Evolutionary conservation across 2,888 invertebrate genomes (phyloP).

Genomic region (Eremobia ochroleuca): DNA sequence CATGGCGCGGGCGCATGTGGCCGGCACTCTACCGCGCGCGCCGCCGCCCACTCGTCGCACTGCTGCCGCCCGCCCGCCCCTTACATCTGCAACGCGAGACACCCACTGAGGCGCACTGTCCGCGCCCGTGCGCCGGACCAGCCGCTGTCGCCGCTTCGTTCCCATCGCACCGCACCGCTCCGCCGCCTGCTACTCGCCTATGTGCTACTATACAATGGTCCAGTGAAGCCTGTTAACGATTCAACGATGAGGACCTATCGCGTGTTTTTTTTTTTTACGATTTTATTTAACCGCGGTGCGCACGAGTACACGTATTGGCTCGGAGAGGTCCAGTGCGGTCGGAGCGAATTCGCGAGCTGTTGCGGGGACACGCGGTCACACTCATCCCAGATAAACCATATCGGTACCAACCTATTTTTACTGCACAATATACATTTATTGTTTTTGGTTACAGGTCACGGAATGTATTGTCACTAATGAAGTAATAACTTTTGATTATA

Average conservation of each 20-base stretch:
- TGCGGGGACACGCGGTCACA: conserved; percentile 84
- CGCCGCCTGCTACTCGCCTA: conserved; percentile 80
- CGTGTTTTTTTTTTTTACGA: conserved; percentile 67
- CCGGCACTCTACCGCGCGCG: conserved; percentile 86
- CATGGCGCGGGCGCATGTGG: conserved; percentile 90
- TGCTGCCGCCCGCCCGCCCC: conserved; percentile 82
- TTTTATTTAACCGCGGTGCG: conserved; percentile 74
- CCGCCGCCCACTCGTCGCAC: conserved; percentile 82
- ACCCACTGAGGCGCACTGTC: conserved; percentile 87
- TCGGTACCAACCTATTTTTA: conserved; percentile 85
- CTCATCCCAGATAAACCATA: conserved; percentile 81
- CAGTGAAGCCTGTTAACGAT: conserved; percentile 77
- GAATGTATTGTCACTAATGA: background rate
- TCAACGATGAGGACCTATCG: conserved; percentile 75
- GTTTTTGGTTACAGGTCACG: conserved; percentile 6
- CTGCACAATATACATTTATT: conserved; percentile 9
- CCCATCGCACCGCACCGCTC: conserved; percentile 89
- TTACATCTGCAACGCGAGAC: conserved; percentile 90
- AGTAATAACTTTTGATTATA: background rate
- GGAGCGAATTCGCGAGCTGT: conserved; percentile 87
- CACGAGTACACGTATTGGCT: conserved; percentile 83
- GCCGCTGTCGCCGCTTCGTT: conserved; percentile 80
- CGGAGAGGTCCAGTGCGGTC: conserved; percentile 90
- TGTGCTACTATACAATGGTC: conserved; percentile 71
- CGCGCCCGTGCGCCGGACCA: conserved; percentile 77